Base-by-base conservation (phyloP, 53 echinoderm and acorn worm species). In the Paelopatides confundens region DNA sequence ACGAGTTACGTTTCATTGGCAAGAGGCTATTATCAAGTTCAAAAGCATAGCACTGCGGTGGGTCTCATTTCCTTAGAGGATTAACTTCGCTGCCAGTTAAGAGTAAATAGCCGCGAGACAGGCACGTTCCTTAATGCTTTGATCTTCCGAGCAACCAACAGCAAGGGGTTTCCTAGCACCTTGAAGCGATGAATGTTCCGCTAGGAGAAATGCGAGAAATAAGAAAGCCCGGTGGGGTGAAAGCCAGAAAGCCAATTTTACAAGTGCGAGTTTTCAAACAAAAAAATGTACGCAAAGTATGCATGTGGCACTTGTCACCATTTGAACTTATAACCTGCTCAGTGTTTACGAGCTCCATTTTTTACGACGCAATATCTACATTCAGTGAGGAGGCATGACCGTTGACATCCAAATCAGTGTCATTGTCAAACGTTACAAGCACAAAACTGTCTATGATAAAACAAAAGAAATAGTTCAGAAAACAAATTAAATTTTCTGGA, bases 101-200 rank as follows among this genome's bases (percentile, higher is more conserved):
- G 74, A 39, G 74, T 74, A 74, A 74, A 74, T 74, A 74, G 74
- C 74, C 74, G n/a, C 74, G 29, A 74, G 74, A 74, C 74, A 74
- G 74, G 74, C 74, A 74, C 74, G 74, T 74, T 74, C 74, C 74
- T 14, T 35, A 9, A 17, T 46, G 74, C 47, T 74, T 74, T 74
- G 74, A 74, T 74, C 74, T 74, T 27, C 74, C 74, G 74, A 74
- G n/a, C 18, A 58, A 23, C 18, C 58, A 5, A 58, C 17, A 15
- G 6, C 58, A 15, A 21, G 58, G 58, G 58, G 58, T 58, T 58
- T 21, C 58, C 58, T n/a, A 15, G n/a, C 58, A 58, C 58, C 58
- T 58, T 58, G n/a, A 58, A 23, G 58, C n/a, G 58, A 18, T 58
- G 21, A 58, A 58, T 58, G 58, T 58, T 58, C 58, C 6, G n/a